Percentiles rank a stretch among this genome's conserved stretches.
These are phyloP conservation scores for Carcina quercana DNA, from an alignment of 2,888 invertebrate species.

Conservation along the genomic window DNA sequence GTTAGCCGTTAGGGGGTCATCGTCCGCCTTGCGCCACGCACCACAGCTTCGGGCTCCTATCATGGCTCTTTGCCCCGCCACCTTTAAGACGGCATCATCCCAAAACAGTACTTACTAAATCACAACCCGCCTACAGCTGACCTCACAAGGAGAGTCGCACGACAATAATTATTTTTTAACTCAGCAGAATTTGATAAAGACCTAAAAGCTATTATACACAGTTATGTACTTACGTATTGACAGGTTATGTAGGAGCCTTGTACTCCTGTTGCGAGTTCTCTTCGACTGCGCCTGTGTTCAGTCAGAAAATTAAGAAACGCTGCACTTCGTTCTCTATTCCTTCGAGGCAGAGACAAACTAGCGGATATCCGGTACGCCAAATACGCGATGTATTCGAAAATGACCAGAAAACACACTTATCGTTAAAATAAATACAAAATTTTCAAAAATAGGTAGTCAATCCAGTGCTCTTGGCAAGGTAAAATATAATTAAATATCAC, in stretches of 20 bases:
- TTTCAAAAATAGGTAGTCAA: too few relatives aligned
- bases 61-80: constrained; percentile 26
- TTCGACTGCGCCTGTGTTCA: constrained; percentile 74
- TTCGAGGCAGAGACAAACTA: constrained; percentile 68
- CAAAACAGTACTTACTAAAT: constrained; percentile 38
- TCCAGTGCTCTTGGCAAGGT: too few relatives aligned
- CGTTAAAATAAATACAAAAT: too few relatives aligned
- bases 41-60: constrained; percentile 7
- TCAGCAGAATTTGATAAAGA: constrained; percentile 28
- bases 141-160: neutral
- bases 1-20: constrained; percentile 47
- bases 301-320: constrained; percentile 73
- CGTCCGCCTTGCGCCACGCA: constrained; percentile 44
- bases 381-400: too few relatives aligned
- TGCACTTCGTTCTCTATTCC: constrained; percentile 56
- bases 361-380: constrained; percentile 73
- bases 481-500: too few relatives aligned
- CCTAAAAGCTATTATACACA: constrained; percentile 32
- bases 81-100: constrained; percentile 39
- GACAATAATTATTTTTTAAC: constrained; percentile 19
- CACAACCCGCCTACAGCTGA: constrained; percentile 28
- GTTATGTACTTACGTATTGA: constrained; percentile 68
- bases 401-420: too few relatives aligned
- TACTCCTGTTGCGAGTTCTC: constrained; percentile 73
- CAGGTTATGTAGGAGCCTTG: constrained; percentile 76